Base-by-base conservation (phyloP, 2,797 vertebrate genomes). In the Tinamus major region DNA sequence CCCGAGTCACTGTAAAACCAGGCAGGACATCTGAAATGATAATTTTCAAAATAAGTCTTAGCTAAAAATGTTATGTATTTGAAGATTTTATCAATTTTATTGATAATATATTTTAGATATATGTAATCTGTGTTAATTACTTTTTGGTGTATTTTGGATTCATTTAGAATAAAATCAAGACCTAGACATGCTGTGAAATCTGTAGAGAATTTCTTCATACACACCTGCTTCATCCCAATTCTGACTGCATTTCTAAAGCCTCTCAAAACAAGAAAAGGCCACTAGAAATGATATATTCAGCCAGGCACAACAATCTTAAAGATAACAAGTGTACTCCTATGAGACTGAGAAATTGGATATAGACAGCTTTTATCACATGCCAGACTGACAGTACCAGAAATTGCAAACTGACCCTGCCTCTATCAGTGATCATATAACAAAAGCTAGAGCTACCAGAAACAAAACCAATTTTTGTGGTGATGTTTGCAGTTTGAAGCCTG, bases 1-100 rank as follows among this genome's bases (percentile, higher is more conserved):
- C 97, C 91, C 71, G 98, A 64, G 98, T 97, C 84, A 99, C 98
- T 92, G 97, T 85, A 87, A 97, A 98, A 89, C 99, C 99, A 85
- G 97, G 98, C 26, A 98, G 97, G 65, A 98, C 96, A 98, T 98
- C 99, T 99, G 93, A 90, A 97, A 97, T 5, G 88, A 51, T 71
- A 91, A 96, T 62, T 96, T 62, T 87, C 82, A 92, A 31, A 91
- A 44, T 92, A 91, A 96, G 69, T 79, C 75, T 90, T 42, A 69
- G 78, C 87, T 82, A 93, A 94, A 92, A 75, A 61, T 13, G 26
- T 78, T 17, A 6, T 14, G 14, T 44, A 89, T 92, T 72, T 75
- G 29, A 94, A 53, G 49, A 83, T 71, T 62, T 79, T 77, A 56
- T 31, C 72, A 42, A 44, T 85, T 93, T 87, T 48, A 2, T 46